Evolutionary conservation across 2,113 vertebrate species (phyloP), one percentile per base, ranked within the genome.

Genomic region (Microtus richardsoni): DNA sequence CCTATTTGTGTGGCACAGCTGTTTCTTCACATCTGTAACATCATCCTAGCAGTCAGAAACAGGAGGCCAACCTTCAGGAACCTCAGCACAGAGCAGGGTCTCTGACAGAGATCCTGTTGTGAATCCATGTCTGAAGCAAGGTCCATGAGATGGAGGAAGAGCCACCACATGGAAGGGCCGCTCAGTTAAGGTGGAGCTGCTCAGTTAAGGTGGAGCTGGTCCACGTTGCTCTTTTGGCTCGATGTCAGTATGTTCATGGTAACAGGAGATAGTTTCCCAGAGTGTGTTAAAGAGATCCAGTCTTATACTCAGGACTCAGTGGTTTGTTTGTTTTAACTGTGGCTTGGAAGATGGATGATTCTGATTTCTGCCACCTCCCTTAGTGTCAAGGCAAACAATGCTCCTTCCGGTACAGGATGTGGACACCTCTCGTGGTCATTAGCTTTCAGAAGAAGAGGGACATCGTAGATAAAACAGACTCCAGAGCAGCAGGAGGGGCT

Each of bases 361-460:
- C 33, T 93, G 84, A 96, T 91, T 85, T 82, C 89, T 8, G 68
- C 47, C 41, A 70, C 88, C 84, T 96, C 85, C 77, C 84, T 82
- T 8, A 74, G 96, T 0, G 0, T 62, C 19, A 26, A 28, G 52
- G 52, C 2, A 14, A 89, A 95, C 94, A 95, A 66, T 97, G 86
- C 13, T 11, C 17, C 71, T 96, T 96, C 95, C 96, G 92, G 82
- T 54, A 26, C 80, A 91, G 88, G 82, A 95, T 86, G 4, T 7
- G 44, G 78, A 44, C 86, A 71, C n/a, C 77, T 88, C 88, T 92
- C 68, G 1, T 39, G 44, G 54, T 62, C 82, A 36, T 92, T 78
- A 78, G 77, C 41, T 92, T 52, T 64, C 73, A 83, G 90, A 73
- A 94, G 83, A 47, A 47, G 1, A 93, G 36, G 52, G 60, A 33